These are phyloP conservation scores for Zoanthus sansibaricus DNA, from an alignment of 92 coral and sea anemone species.

Conservation along the genomic window DNA sequence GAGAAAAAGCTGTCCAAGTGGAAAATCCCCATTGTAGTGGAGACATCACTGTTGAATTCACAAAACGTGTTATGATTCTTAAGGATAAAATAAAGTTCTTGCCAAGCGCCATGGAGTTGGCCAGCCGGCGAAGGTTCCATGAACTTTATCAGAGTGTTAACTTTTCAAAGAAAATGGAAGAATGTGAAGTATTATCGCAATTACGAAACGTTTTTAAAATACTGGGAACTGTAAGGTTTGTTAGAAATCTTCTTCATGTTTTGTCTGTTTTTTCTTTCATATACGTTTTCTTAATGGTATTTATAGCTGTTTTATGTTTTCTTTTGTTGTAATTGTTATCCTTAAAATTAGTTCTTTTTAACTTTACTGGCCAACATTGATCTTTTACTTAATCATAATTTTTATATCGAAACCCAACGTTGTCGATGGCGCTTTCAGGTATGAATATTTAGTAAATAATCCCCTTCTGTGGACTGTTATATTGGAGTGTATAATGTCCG, in stretches of 20 bases:
- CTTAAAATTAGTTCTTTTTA: no score
- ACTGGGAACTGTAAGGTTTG: constrained; percentile 29
- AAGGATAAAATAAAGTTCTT: not conserved
- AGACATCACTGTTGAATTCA: not conserved
- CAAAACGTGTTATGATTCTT: constrained; percentile 34
- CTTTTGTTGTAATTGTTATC: no score
- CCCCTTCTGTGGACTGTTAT: no score
- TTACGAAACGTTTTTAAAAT: constrained; percentile 20
- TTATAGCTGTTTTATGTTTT: no score
- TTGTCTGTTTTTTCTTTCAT: no score
- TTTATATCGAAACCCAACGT: no score
- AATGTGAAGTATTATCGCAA: constrained; percentile 18
- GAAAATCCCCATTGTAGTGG: not conserved
- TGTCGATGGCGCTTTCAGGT: no score
- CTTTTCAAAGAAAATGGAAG: constrained; percentile 38
- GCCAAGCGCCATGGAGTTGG: constrained; percentile 50
- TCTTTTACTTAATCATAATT: no score
- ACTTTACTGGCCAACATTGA: no score
- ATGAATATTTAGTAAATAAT: no score
- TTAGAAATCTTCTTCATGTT: not conserved
- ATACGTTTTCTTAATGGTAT: no score
- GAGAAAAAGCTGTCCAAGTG: not conserved
- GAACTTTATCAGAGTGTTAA: constrained; percentile 27
- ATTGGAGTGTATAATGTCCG: no score
- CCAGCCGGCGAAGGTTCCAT: constrained; percentile 4